phyloP scores from a whole-genome alignment of 1,140 invertebrate species.

The Apis dorsata region DNA sequence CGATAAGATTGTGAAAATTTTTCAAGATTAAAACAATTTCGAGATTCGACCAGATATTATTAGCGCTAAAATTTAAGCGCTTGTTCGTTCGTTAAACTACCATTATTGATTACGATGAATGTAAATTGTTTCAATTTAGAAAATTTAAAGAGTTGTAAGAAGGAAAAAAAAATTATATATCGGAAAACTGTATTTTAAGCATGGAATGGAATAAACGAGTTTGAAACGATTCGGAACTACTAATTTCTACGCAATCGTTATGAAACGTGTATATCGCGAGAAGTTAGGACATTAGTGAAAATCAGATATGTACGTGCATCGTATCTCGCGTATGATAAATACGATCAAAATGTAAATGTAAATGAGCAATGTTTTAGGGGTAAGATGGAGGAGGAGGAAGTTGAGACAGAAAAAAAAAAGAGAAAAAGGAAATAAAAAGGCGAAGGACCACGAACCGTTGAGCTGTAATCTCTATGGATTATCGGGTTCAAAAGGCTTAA shows the following conservation, averaged over 20 bases:
- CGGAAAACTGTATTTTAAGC: too few species aligned
- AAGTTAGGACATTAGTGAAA: not conserved
- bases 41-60: too few species aligned
- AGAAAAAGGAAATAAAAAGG: not conserved
- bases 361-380: not conserved
- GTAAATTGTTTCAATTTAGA: too few species aligned
- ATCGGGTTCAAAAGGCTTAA: slow-evolving; percentile 56
- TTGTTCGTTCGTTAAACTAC: too few species aligned
- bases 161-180: too few species aligned
- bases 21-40: too few species aligned
- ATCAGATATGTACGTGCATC: not conserved
- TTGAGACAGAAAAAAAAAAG: slow-evolving; percentile 7
- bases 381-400: not conserved
- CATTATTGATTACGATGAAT: too few species aligned
- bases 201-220: too few species aligned
- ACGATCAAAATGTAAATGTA: not conserved
- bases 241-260: not conserved
- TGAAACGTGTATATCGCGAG: too few species aligned
- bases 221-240: not conserved
- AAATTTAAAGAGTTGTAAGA: too few species aligned
- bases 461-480: slow-evolving; percentile 58
- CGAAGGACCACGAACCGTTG: slow-evolving; percentile 23
- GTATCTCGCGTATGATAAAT: not conserved
- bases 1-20: too few species aligned
- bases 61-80: too few species aligned